Base-by-base conservation (phyloP, 2,797 vertebrate genomes). In the Tenualosa ilisha region DNA sequence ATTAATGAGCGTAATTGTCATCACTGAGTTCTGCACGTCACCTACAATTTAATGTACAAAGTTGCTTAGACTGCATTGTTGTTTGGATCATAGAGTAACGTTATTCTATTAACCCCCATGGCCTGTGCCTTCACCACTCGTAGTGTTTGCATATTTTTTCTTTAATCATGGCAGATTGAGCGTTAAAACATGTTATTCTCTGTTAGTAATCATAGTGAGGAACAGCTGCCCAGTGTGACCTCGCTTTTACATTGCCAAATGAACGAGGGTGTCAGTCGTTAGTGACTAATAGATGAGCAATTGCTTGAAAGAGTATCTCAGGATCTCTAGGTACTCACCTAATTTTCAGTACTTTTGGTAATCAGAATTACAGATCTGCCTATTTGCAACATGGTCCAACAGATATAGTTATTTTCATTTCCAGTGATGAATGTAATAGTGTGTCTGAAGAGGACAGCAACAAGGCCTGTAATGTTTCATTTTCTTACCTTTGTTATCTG, bases 1-100 rank as follows among this genome's bases (percentile, higher is more conserved):
- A 81, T 56, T 86, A 86, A 83, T 83, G 68, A 43, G 85, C n/a
- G 72, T 56, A 54, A 86, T 53, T 56, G 79, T 37, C 17, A 12
- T 85, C 75, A 24, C 26, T 20, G 17, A 46, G 15, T 40, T 22
- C 1, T 20, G 72, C 7, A 43, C 43, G 40, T 46, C 40, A 79
- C 59, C 8, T 24, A n/a, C 6, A 46, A 6, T 79, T 6, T 46
- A 79, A 79, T 43, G 37, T 40, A 22, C 37, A 6, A 79, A 46
- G 72, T 11, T 72, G 31, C 31, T 72, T 40, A 13, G 13, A 6
- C 15, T 40, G 26, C 3, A 3, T 40, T 40, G 37, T 17, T 31
- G 26, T 43, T 15, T 75, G 68, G 43, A 37, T 75, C 13, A 75
- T 43, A 17, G 43, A 37, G 13, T 40, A 0, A 43, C 13, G 43